Conservation (phyloP, 2,113 vertebrate species). For the Grantiella picta region DNA sequence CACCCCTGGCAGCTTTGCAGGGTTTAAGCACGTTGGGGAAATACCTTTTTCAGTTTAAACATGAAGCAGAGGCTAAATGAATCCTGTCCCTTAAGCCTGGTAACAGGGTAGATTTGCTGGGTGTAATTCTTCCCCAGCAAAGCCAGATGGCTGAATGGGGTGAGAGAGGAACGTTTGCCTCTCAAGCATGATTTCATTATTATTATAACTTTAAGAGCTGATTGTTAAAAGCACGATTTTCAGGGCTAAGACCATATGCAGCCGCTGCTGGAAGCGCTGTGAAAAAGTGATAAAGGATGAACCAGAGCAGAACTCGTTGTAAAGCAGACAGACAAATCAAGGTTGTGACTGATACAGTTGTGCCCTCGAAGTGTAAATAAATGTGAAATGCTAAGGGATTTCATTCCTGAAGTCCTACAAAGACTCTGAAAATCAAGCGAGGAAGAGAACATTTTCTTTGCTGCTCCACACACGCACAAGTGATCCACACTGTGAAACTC, state of each 20-base stretch:
- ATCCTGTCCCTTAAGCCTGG: neutral
- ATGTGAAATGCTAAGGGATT: neutral
- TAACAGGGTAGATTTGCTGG: neutral
- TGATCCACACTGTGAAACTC: neutral
- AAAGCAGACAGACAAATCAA: slow-evolving; percentile 27
- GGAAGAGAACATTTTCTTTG: neutral
- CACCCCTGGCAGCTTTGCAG: neutral
- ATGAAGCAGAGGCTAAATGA: neutral
- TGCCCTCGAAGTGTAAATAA: slow-evolving; percentile 23
- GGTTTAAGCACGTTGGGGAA: neutral
- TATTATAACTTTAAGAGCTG: neutral
- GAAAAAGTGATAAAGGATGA: slow-evolving; percentile 32
- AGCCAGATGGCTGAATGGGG: slow-evolving; percentile 10
- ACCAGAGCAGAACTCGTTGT: neutral
- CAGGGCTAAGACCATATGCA: slow-evolving; percentile 3
- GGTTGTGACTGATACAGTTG: neutral
- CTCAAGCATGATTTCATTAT: neutral
- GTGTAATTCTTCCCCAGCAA: neutral
- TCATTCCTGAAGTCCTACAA: neutral
- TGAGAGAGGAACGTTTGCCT: neutral
- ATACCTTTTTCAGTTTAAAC: neutral
- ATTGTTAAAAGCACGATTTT: neutral
- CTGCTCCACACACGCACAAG: neutral
- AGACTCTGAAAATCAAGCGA: neutral
- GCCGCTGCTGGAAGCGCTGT: neutral